Base-by-base conservation (phyloP, 2,888 invertebrate genomes). In the Himalopsyche tibetana region DNA sequence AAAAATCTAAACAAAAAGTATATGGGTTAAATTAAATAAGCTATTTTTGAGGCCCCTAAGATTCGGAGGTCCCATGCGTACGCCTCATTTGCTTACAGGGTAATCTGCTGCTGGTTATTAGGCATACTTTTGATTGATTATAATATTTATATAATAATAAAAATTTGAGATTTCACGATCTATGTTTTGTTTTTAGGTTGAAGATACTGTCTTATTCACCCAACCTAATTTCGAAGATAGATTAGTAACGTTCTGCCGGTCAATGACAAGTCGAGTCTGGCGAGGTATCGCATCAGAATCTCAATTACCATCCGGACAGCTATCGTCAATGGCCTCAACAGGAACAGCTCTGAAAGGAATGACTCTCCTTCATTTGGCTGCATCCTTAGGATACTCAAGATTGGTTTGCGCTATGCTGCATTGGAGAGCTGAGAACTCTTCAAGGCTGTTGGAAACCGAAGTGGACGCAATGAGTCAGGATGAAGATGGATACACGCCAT, bases 401-500 rank as follows among this genome's bases (percentile, higher is more conserved):
- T 92, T 98, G 81, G 96, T 97, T 5, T 97, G 96, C 89, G 96
- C 96, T 4, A 94, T 98, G 91, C 92, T 98, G 84, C 96, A 97
- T 90, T 98, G 98, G 98, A 94, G 96, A 86, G 95, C 96, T 55
- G 98, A 98, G 92, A 98, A 97, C 92, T 96, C 96, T 69, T 97
- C 97, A 89, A 93, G 96, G 89, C 95, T 97, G 83, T 93, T 98
- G 88, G 98, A 98, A 91, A 96, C 96, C 45, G 99, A 99, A 93
- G 96, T 99, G 74, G 98, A 99, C 93, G 96, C 98, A 86, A 94
- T 98, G 85, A 96, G 97, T 89, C 96, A 97, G 90, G 99, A 99
- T 91, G 95, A 96, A 88, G 96, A 97, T 90, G 98, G 98, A 85
- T 96, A 95, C 90, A 99, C 99, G 6, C 98, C 99, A 84, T 93